Conservation (phyloP, 2,797 vertebrate species). For the Anableps anableps region DNA sequence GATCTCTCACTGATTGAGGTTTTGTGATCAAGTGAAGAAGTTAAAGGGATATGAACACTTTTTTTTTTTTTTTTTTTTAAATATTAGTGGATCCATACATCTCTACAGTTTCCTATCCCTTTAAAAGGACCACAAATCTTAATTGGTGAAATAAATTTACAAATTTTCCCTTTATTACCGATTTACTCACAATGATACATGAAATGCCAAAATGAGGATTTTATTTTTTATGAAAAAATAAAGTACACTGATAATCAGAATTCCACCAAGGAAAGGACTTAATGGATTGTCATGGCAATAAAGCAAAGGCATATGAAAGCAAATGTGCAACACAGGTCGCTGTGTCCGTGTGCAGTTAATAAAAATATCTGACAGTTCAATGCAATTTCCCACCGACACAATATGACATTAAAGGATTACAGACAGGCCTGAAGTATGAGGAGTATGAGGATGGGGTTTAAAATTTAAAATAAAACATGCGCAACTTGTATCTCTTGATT, state of each 20-base stretch:
- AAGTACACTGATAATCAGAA: conserved; percentile 70
- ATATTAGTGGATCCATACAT: not conserved
- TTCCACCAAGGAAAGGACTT: conserved; percentile 51
- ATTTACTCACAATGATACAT: conserved; percentile 49
- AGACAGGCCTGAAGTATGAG: conserved; percentile 15
- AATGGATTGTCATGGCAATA: conserved; percentile 82
- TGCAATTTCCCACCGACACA: conserved; percentile 21
- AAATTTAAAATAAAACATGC: conserved; percentile 32
- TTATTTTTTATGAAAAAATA: conserved; percentile 75
- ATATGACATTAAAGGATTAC: conserved; percentile 16
- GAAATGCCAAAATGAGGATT: conserved; percentile 81
- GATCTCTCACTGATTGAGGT: not conserved
- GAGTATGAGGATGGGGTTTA: conserved; percentile 17
- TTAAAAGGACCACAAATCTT: not conserved
- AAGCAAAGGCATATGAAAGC: conserved; percentile 38
- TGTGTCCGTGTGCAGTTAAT: conserved; percentile 29
- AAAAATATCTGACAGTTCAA: conserved; percentile 16
- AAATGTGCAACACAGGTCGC: conserved; percentile 34
- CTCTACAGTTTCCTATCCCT: not conserved
- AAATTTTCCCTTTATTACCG: not conserved
- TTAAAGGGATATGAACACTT: not conserved
- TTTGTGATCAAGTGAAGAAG: not conserved
- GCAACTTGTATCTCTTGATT: conserved; percentile 35
- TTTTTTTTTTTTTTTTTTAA: no score
- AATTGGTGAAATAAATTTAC: not conserved